Evolutionary conservation across 1,140 invertebrate species (phyloP).

Genomic region (Camponotus floridanus): DNA sequence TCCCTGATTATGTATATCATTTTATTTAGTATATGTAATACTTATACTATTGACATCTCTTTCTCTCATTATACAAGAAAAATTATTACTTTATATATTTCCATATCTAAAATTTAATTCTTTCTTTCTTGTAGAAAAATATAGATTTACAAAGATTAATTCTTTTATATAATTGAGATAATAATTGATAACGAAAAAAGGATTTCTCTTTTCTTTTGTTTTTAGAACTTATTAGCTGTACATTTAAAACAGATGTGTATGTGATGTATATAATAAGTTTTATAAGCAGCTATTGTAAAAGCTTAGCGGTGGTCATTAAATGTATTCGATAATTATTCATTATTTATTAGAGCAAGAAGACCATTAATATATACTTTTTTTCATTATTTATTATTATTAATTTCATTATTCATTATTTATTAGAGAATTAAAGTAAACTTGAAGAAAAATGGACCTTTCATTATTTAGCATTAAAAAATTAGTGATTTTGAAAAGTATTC

Average conservation of each 20-base stretch:
- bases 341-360: no score
- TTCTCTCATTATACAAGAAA: neutral
- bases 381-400: no score
- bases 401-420: no score
- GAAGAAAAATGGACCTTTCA: neutral
- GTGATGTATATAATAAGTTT: neutral
- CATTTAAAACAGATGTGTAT: slow-evolving; percentile 10
- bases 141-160: slow-evolving; percentile 17
- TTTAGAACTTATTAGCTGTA: neutral
- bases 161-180: slow-evolving; percentile 5
- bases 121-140: neutral
- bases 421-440: slow-evolving; percentile 11
- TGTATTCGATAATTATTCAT: neutral
- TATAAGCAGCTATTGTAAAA: neutral
- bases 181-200: slow-evolving; percentile 13
- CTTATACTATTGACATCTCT: neutral
- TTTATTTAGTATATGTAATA: neutral
- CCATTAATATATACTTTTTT: no score
- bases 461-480: neutral
- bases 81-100: slow-evolving; percentile 19
- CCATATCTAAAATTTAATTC: neutral
- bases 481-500: slow-evolving; percentile 18
- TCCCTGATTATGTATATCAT: no score
- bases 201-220: slow-evolving; percentile 10
- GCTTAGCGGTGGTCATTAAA: neutral